Conservation (phyloP, 92 coral and sea anemone species). For the Actinernus sp. region DNA sequence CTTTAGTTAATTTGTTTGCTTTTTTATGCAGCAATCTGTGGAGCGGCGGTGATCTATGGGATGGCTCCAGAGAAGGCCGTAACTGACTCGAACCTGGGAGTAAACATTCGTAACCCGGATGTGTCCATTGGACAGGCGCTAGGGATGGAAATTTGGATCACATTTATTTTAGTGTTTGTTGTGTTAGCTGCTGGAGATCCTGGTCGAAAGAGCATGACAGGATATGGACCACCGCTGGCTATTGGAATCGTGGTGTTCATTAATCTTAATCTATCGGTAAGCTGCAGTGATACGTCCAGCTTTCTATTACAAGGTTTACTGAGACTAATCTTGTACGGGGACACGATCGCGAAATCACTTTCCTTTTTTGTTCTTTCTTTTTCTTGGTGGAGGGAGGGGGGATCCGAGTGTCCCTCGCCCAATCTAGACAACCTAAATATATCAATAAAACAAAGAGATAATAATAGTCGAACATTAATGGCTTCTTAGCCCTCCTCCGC, state of each 20-base stretch:
- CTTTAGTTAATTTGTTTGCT: no score
- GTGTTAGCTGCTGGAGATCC: slow-evolving; percentile 83
- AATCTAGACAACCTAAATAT: no score
- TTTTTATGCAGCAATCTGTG: slow-evolving; percentile 72
- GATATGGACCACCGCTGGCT: slow-evolving; percentile 92
- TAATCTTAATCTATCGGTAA: slow-evolving; percentile 69
- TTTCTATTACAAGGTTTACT: no score
- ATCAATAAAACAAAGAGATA: no score
- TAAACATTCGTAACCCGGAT: slow-evolving; percentile 68
- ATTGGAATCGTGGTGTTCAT: slow-evolving; percentile 84
- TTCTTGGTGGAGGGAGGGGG: no score
- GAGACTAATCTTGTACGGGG: no score
- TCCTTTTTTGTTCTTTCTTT: no score
- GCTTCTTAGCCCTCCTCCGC: no score
- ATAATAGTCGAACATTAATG: no score
- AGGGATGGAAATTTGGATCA: slow-evolving; percentile 74
- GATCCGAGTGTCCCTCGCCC: no score
- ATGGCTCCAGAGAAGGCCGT: slow-evolving; percentile 69
- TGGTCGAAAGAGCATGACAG: slow-evolving; percentile 60
- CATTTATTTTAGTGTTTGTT: slow-evolving; percentile 77
- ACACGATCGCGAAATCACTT: no score
- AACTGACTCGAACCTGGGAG: slow-evolving; percentile 72
- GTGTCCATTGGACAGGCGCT: slow-evolving; percentile 83
- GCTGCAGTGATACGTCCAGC: no score
- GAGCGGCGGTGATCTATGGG: slow-evolving; percentile 81